Evolutionary conservation across 2,113 vertebrate species (phyloP).

Genomic region (Archilochus colubris): DNA sequence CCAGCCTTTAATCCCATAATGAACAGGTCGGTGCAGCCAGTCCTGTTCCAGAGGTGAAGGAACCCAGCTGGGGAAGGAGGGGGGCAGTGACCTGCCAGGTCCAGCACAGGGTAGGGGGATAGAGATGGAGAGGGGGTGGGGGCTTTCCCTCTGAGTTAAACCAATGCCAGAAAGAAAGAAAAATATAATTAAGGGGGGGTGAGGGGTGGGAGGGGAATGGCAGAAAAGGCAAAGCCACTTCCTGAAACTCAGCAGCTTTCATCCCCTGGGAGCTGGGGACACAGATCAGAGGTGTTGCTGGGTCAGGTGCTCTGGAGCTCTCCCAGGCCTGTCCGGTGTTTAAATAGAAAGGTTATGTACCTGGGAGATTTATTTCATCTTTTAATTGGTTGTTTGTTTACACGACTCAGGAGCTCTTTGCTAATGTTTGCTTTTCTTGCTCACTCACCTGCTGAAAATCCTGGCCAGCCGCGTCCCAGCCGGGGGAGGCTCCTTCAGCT

Average conservation of each 20-base stretch:
- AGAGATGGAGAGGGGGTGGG: not conserved
- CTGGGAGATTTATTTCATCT: conserved; percentile 44
- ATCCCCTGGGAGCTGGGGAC: not conserved
- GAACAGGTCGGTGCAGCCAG: rapidly evolving
- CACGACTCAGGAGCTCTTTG: not conserved
- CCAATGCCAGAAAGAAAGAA: not conserved
- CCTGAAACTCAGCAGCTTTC: not conserved
- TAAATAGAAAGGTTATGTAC: conserved; percentile 35
- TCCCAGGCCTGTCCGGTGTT: not conserved
- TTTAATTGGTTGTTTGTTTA: conserved; percentile 60
- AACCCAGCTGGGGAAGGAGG: not conserved
- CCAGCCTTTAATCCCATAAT: not conserved
- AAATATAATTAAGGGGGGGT: not conserved
- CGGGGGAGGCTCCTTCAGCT: not conserved
- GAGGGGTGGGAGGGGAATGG: not conserved
- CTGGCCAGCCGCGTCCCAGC: not conserved
- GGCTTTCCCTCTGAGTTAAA: not conserved
- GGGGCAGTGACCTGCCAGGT: not conserved
- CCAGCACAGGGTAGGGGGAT: rapidly evolving
- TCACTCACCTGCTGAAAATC: conserved; percentile 17
- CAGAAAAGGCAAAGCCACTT: not conserved
- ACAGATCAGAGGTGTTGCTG: not conserved
- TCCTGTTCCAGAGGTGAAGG: not conserved
- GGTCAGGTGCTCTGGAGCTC: conserved; percentile 14
- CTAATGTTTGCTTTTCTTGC: conserved; percentile 33